A percentile compares a stretch with the other conserved stretches of the same genome.
phyloP scores from a whole-genome alignment of 2,888 invertebrate species.

The Lordiphosa andalusiaca region DNA sequence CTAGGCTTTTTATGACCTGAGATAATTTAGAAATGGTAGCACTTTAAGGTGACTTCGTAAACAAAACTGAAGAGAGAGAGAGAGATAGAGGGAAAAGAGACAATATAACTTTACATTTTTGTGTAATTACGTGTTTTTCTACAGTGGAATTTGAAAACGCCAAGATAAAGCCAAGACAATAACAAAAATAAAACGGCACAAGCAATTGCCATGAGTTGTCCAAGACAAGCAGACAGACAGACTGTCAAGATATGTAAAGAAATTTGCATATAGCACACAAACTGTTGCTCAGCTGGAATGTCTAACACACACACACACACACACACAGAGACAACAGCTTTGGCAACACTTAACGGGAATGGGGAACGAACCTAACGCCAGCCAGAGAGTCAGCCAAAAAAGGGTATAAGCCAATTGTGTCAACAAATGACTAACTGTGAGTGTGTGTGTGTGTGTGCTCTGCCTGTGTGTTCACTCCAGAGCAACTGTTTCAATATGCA shows the following conservation, averaged over 20 bases:
- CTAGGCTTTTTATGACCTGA: constrained; percentile 23
- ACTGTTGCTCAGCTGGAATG: constrained; percentile 72
- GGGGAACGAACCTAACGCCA: constrained; percentile 4
- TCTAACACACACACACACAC: constrained; percentile 38
- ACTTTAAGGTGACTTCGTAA: constrained; percentile 37
- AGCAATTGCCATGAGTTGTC: constrained; percentile 68
- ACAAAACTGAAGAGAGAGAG: constrained; percentile 21
- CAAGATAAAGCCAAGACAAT: constrained; percentile 39
- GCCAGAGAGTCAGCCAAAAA: constrained; percentile 32
- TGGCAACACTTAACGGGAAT: constrained; percentile 38
- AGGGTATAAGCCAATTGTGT: constrained; percentile 70
- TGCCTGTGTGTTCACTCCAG: neutral
- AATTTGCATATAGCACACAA: constrained; percentile 68
- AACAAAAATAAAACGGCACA: constrained; percentile 45
- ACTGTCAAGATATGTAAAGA: constrained; percentile 61
- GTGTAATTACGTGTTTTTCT: constrained; percentile 68
- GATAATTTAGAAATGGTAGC: constrained; percentile 38
- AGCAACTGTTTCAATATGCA: constrained; percentile 13
- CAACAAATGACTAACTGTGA: constrained; percentile 30
- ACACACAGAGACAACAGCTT: constrained; percentile 35
- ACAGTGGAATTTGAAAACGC: constrained; percentile 58
- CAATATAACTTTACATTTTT: constrained; percentile 63
- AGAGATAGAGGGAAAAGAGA: too few species aligned
- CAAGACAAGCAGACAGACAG: constrained; percentile 21
- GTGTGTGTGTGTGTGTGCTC: too few species aligned